Percentiles rank a stretch among this genome's conserved stretches.
phyloP scores from a whole-genome alignment of 2,113 vertebrate genomes.

The Chelonoidis abingdonii region DNA sequence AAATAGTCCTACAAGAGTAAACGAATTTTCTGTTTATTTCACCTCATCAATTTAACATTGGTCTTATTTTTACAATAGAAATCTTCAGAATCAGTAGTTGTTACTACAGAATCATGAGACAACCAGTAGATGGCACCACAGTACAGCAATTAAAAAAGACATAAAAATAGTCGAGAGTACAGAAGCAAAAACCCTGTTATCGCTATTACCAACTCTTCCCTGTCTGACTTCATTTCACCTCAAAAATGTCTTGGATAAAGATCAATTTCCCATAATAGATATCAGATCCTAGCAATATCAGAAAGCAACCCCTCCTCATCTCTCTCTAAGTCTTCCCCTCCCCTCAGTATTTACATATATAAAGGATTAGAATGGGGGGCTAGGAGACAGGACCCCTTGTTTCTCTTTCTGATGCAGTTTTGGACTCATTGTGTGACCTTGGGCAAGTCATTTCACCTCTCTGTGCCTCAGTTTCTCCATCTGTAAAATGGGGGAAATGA shows the following conservation, averaged over 20 bases:
- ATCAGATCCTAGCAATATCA: background rate
- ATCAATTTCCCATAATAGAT: background rate
- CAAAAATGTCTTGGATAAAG: background rate
- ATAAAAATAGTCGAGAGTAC: background rate
- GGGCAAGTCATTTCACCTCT: background rate
- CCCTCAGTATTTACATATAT: background rate
- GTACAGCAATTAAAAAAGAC: conserved; percentile 26
- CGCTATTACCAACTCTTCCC: background rate
- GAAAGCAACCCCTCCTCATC: background rate
- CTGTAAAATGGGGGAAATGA: background rate
- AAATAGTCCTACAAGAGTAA: background rate
- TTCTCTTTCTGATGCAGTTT: background rate
- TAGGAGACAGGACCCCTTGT: background rate
- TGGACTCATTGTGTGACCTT: background rate
- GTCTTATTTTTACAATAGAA: background rate
- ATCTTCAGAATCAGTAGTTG: background rate
- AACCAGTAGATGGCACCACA: conserved; percentile 71
- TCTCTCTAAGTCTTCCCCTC: background rate
- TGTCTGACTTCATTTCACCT: background rate
- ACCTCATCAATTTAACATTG: background rate
- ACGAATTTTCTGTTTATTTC: background rate
- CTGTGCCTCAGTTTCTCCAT: background rate
- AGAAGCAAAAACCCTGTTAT: background rate
- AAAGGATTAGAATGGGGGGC: background rate
- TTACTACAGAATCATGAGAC: background rate